These are phyloP conservation scores for Drosophila hydei DNA, from an alignment of 1,140 invertebrate genomes.

Conservation along the genomic window DNA sequence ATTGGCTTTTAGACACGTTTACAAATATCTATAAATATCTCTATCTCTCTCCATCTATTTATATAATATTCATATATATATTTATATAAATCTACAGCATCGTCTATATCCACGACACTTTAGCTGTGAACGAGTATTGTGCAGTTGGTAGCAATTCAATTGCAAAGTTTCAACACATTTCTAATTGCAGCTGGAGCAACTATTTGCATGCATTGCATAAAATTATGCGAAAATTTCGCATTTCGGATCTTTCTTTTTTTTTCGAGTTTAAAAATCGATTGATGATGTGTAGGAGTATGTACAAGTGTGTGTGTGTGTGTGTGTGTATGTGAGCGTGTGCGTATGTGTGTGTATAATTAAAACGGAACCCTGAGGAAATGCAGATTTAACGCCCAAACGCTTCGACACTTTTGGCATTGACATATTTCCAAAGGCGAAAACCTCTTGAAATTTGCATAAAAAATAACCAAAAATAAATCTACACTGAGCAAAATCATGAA, in stretches of 20 bases:
- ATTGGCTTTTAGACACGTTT: too few relatives aligned
- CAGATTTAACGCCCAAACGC: constrained; percentile 52
- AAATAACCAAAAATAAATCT: constrained; percentile 17
- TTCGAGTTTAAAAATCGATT: not conserved
- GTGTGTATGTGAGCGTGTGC: not conserved
- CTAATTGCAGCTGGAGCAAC: constrained; percentile 6
- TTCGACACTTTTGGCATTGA: constrained; percentile 51
- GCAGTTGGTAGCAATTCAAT: too few relatives aligned
- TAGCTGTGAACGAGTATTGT: too few relatives aligned
- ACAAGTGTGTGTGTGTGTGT: not conserved
- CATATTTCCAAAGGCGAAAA: constrained; percentile 48
- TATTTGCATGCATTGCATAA: constrained; percentile 20
- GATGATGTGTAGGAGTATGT: constrained; percentile 13
- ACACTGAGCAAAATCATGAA: constrained; percentile 18
- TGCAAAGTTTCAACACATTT: not conserved
- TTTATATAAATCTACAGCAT: too few relatives aligned
- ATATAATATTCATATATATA: too few relatives aligned
- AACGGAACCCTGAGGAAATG: constrained; percentile 55
- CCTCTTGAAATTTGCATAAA: constrained; percentile 49
- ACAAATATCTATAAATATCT: too few relatives aligned
- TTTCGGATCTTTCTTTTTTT: not conserved
- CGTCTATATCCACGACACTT: too few relatives aligned
- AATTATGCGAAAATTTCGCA: constrained; percentile 1
- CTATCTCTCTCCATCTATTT: too few relatives aligned
- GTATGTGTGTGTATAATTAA: constrained; percentile 34